These are phyloP conservation scores for Chelonoidis abingdonii DNA, from an alignment of 2,113 vertebrate species.

Conservation along the genomic window DNA sequence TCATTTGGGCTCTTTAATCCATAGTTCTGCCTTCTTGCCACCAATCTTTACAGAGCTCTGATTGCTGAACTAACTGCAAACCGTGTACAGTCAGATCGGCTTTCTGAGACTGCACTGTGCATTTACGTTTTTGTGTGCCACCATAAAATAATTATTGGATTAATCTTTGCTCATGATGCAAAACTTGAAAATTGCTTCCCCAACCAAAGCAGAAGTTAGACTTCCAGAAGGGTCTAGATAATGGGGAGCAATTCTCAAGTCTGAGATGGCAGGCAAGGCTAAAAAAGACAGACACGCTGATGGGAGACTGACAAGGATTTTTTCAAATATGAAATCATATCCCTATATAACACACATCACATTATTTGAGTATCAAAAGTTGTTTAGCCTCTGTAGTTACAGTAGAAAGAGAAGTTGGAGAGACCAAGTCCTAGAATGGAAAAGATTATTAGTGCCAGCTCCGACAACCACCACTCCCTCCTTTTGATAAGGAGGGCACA, in stretches of 20 bases:
- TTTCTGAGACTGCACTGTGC: background rate
- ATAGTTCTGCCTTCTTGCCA: background rate
- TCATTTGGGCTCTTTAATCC: background rate
- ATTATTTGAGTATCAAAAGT: background rate
- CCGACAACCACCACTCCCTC: background rate
- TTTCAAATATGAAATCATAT: background rate
- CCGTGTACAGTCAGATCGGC: background rate
- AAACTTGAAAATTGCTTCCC: background rate
- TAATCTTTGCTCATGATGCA: background rate
- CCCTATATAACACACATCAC: background rate
- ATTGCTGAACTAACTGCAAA: slow-evolving; percentile 41
- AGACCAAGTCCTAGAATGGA: background rate
- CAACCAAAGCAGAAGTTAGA: background rate
- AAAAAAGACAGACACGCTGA: background rate
- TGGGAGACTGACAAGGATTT: background rate
- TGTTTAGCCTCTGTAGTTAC: background rate
- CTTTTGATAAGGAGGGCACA: background rate
- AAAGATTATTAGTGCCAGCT: background rate
- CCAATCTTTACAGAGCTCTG: background rate
- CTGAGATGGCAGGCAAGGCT: background rate
- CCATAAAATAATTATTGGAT: background rate
- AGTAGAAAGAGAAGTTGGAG: background rate
- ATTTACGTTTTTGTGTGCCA: background rate
- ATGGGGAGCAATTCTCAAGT: background rate
- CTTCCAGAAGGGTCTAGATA: background rate